Conservation (phyloP, 2,113 vertebrate genomes). For the Melanerpes formicivorus region DNA sequence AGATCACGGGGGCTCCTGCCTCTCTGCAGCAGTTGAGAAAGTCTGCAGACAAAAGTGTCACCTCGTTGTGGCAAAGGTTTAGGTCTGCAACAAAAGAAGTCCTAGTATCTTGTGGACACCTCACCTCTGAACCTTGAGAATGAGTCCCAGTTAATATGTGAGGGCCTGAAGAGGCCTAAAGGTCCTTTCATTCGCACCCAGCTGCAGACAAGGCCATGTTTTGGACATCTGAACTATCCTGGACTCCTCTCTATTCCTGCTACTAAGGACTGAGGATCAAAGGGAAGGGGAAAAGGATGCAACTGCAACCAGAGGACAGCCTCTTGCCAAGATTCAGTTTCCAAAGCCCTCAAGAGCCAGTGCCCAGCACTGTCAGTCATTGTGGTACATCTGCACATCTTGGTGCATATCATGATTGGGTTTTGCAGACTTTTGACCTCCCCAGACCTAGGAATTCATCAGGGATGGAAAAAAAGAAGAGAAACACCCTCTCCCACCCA, state of each 20-base stretch:
- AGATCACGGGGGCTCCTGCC: neutral
- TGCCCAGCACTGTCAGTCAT: neutral
- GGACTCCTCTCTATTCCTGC: neutral
- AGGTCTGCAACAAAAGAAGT: neutral
- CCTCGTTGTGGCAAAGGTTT: neutral
- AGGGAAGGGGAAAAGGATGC: neutral
- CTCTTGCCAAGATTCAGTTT: neutral
- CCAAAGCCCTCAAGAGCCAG: no score
- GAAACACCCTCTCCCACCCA: neutral
- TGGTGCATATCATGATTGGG: fast-evolving
- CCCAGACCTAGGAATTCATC: neutral
- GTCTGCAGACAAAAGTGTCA: neutral
- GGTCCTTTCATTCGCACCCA: no score
- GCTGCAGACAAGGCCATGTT: neutral
- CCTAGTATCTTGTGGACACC: neutral
- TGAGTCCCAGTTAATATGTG: fast-evolving
- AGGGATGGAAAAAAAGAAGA: neutral
- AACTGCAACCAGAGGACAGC: neutral
- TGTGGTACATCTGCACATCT: neutral
- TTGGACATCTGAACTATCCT: neutral
- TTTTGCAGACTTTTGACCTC: neutral
- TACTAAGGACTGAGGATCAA: neutral
- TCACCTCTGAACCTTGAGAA: neutral
- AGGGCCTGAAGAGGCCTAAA: neutral
- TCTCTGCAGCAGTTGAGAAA: neutral